Conservation (phyloP, 2,797 vertebrate genomes). For the Poecile montanus region DNA sequence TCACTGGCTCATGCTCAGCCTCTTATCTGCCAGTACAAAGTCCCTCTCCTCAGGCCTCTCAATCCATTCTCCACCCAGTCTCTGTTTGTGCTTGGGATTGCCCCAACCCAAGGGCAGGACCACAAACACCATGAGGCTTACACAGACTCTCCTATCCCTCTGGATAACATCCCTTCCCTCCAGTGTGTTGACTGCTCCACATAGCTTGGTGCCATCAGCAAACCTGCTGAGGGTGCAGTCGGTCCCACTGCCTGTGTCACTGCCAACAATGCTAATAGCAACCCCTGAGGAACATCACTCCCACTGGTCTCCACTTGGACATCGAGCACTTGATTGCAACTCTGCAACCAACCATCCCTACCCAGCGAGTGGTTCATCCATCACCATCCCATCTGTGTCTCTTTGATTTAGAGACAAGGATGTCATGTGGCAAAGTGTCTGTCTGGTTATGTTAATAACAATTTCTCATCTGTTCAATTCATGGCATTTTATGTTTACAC, state of each 20-base stretch:
- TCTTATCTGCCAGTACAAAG: background rate
- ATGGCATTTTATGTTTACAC: background rate
- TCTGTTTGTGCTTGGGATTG: background rate
- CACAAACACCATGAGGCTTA: background rate
- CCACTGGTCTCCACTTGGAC: background rate
- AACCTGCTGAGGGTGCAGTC: background rate
- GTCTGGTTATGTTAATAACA: background rate
- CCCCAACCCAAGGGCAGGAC: fast-evolving
- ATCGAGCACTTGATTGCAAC: fast-evolving
- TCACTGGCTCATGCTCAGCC: background rate
- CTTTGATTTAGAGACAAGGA: background rate
- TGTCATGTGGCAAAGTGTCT: background rate
- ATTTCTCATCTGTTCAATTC: background rate
- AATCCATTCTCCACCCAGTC: background rate
- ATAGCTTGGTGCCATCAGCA: background rate
- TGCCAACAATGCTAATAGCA: fast-evolving
- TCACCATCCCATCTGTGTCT: background rate
- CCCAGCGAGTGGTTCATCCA: background rate
- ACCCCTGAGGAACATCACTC: background rate
- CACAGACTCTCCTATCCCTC: background rate
- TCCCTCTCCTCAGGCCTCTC: background rate
- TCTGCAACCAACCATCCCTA: background rate
- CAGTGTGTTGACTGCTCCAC: fast-evolving
- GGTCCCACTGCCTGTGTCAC: fast-evolving
- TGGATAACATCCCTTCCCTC: background rate